phyloP scores from a whole-genome alignment of 1,140 invertebrate species.

The Popillia japonica region DNA sequence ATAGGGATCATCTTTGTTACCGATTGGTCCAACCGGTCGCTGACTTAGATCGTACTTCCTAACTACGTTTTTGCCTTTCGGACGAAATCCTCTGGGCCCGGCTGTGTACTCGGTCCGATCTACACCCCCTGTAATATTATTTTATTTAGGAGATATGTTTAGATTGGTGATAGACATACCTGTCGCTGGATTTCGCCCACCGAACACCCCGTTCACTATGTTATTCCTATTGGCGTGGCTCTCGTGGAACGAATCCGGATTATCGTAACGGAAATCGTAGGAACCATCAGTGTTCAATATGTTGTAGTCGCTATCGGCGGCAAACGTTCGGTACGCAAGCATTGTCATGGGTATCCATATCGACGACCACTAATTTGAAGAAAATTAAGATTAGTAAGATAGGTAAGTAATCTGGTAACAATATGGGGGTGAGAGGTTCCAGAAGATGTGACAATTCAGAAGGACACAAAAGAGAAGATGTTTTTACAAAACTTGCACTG shows the following conservation, averaged over 20 bases:
- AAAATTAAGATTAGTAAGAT: too few relatives aligned
- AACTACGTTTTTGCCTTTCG: constrained; percentile 73
- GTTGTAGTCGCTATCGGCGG: constrained; percentile 56
- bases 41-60: constrained; percentile 74
- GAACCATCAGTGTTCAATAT: constrained; percentile 67
- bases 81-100: constrained; percentile 74
- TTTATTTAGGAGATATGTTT: not conserved
- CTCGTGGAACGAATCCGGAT: constrained; percentile 72
- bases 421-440: too few relatives aligned
- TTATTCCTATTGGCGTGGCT: constrained; percentile 68
- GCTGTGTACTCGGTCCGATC: constrained; percentile 76
- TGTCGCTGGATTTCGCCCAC: constrained; percentile 69
- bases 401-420: too few relatives aligned
- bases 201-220: constrained; percentile 70
- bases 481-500: too few relatives aligned
- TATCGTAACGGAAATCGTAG: constrained; percentile 72
- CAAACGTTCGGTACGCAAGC: too few relatives aligned
- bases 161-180: constrained; percentile 50
- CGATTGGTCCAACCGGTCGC: constrained; percentile 67
- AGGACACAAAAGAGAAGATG: too few relatives aligned
- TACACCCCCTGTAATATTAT: constrained; percentile 59
- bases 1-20: constrained; percentile 69
- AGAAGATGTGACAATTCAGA: too few relatives aligned
- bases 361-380: not conserved
- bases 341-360: not conserved